Percentiles rank a stretch among this genome's conserved stretches.
These are phyloP conservation scores for Cryptocephalus moraei DNA, from an alignment of 2,888 invertebrate genomes.

Conservation along the genomic window DNA sequence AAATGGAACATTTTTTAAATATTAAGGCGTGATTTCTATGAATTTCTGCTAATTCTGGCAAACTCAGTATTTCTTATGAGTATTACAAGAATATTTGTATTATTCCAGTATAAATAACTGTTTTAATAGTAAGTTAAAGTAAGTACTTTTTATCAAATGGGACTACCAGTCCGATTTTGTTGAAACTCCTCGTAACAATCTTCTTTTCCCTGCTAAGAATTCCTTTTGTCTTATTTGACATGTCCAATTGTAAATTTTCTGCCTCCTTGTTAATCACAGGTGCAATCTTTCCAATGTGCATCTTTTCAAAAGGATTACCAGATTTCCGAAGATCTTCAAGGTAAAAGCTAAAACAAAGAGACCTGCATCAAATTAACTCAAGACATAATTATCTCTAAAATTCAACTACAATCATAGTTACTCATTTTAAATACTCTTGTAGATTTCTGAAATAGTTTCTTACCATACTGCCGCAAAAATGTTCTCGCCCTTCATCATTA, in stretches of 20 bases:
- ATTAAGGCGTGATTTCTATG: too few species aligned
- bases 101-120: too few species aligned
- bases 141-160: constrained; percentile 62
- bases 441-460: constrained; percentile 25
- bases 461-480: constrained; percentile 72
- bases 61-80: not conserved
- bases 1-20: too few species aligned
- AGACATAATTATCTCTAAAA: not conserved
- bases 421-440: not conserved
- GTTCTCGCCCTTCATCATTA: constrained; percentile 65
- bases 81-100: too few species aligned
- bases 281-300: constrained; percentile 48
- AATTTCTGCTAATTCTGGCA: not conserved
- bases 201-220: constrained; percentile 53
- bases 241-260: constrained; percentile 45
- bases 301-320: constrained; percentile 52
- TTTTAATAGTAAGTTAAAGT: constrained; percentile 4
- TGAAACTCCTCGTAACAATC: constrained; percentile 63
- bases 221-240: constrained; percentile 46
- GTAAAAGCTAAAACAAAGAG: constrained; percentile 36
- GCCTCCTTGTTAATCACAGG: constrained; percentile 54
- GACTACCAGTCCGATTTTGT: constrained; percentile 75
- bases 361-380: constrained; percentile 1
- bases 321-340: constrained; percentile 47
- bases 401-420: constrained; percentile 1